phyloP scores from a whole-genome alignment of 1,140 invertebrate species.

The Eupristina koningsbergeri region DNA sequence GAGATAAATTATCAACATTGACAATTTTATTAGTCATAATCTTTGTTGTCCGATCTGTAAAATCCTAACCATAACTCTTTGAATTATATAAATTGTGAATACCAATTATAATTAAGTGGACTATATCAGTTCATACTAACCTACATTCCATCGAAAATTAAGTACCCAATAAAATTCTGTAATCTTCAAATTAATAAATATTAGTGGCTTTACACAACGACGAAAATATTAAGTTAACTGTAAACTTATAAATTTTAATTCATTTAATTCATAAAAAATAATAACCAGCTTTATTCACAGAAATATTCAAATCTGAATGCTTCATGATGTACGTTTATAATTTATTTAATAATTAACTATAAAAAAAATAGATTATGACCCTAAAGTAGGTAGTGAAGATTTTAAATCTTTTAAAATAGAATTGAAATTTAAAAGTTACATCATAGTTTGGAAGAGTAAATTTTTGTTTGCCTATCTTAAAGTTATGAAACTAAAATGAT shows the following conservation, averaged over 20 bases:
- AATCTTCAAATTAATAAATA: neutral
- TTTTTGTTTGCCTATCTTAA: conserved; percentile 21
- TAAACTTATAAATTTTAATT: too few species aligned
- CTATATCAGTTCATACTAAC: neutral
- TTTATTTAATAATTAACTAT: neutral
- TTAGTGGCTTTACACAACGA: neutral
- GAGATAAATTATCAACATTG: neutral
- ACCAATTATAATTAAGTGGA: conserved; percentile 32
- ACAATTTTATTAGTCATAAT: neutral
- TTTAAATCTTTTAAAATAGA: conserved; percentile 27
- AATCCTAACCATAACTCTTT: neutral
- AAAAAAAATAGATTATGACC: too few species aligned
- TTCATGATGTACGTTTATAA: neutral
- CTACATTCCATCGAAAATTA: conserved; percentile 4
- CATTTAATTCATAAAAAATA: neutral
- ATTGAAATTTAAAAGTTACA: neutral
- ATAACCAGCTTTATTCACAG: neutral
- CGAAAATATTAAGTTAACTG: neutral
- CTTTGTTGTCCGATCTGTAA: neutral
- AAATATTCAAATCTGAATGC: neutral
- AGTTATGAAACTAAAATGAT: neutral
- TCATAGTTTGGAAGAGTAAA: conserved; percentile 8
- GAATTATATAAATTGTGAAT: conserved; percentile 26
- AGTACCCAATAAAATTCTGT: neutral
- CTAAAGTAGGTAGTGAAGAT: too few species aligned